A percentile compares a stretch with the other conserved stretches of the same genome.
These are phyloP conservation scores for Tenualosa ilisha DNA, from an alignment of 2,797 vertebrate species.

Conservation along the genomic window DNA sequence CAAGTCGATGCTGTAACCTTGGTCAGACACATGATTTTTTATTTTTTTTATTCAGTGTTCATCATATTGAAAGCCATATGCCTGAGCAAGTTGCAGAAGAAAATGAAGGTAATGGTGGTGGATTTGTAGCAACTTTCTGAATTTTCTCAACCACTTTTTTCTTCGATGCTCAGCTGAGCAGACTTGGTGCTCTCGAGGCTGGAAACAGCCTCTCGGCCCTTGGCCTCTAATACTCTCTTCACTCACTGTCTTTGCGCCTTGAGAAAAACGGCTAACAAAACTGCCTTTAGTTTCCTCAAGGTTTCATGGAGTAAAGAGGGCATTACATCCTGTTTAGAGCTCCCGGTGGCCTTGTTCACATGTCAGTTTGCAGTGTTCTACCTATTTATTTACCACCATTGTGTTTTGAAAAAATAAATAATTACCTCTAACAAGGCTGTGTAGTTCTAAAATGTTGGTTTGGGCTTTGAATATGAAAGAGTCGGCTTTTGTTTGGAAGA, in stretches of 20 bases:
- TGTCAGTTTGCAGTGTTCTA: not conserved
- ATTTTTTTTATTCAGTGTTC: not conserved
- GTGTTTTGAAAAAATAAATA: not conserved
- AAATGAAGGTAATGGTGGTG: not conserved
- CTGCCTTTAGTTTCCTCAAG: not conserved
- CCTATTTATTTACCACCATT: not conserved
- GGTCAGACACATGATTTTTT: not conserved
- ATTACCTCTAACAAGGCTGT: not conserved
- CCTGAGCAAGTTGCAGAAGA: not conserved
- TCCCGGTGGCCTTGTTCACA: not conserved
- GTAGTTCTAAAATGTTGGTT: not conserved
- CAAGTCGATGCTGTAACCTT: not conserved
- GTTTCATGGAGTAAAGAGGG: not conserved
- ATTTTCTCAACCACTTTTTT: not conserved
- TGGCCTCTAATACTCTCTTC: not conserved
- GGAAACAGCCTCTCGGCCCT: not conserved
- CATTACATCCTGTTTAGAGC: not conserved
- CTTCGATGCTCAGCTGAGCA: not conserved
- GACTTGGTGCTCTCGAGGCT: not conserved
- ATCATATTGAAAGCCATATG: not conserved
- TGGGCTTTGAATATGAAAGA: not conserved
- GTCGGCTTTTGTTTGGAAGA: not conserved
- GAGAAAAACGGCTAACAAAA: not conserved
- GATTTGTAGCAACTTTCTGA: not conserved
- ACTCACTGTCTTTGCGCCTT: not conserved